These are phyloP conservation scores for Aviceda subcristata DNA, from an alignment of 2,113 vertebrate species.

Conservation along the genomic window DNA sequence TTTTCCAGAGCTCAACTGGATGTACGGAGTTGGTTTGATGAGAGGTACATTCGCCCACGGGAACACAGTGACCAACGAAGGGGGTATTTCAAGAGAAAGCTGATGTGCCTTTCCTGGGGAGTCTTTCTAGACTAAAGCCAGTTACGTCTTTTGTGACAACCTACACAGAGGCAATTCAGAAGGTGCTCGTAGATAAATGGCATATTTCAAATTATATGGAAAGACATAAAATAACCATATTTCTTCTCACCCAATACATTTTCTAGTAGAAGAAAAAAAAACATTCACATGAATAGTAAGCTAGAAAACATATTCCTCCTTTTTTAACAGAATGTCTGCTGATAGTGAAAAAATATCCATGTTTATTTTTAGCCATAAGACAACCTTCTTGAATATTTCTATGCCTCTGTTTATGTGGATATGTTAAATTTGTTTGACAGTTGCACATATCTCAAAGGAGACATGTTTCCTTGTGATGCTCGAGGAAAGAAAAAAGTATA, in stretches of 20 bases:
- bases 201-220: neutral
- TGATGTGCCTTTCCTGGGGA: neutral
- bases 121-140: neutral
- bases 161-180: neutral
- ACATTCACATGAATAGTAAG: neutral
- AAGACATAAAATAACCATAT: neutral
- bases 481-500: slow-evolving; percentile 10
- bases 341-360: neutral
- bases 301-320: neutral
- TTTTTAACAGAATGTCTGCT: neutral
- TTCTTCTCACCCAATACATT: neutral
- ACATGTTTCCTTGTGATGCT: neutral
- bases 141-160: neutral
- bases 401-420: slow-evolving; percentile 7
- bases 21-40: neutral
- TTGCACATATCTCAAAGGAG: slow-evolving; percentile 33
- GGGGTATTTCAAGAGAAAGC: neutral
- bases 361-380: slow-evolving; percentile 6
- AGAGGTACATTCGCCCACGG: accelerated
- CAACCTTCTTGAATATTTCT: slow-evolving; percentile 14
- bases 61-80: accelerated
- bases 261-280: neutral
- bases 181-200: neutral
- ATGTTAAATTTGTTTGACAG: slow-evolving; percentile 21
- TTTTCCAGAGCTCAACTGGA: neutral